phyloP scores from a whole-genome alignment of 2,888 invertebrate genomes.

The Eulithis testata region DNA sequence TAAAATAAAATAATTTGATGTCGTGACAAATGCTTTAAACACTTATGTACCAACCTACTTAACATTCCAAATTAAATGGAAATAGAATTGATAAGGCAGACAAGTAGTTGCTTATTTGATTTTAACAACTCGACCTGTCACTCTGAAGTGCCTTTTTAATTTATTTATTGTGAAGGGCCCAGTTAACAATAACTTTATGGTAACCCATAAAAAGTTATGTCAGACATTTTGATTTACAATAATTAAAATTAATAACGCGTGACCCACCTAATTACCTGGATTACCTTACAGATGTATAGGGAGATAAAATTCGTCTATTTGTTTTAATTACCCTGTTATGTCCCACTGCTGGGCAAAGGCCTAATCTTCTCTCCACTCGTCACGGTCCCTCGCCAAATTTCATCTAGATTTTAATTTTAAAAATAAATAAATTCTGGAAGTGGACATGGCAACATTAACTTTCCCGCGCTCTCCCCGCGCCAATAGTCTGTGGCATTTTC shows the following conservation, averaged over 20 bases:
- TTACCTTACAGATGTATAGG: background rate
- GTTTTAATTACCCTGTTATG: too few relatives aligned
- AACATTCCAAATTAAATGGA: background rate
- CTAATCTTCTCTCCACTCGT: too few relatives aligned
- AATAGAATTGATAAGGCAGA: background rate
- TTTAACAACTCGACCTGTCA: background rate
- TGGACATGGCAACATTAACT: slow-evolving; percentile 46
- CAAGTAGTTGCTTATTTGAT: background rate
- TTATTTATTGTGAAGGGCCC: slow-evolving; percentile 3
- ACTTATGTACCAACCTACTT: background rate
- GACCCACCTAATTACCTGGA: slow-evolving; percentile 16
- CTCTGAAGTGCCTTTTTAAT: background rate
- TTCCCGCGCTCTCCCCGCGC: slow-evolving; percentile 51
- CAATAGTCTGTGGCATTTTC: slow-evolving; percentile 60
- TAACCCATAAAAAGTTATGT: slow-evolving; percentile 9
- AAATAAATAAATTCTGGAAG: slow-evolving; percentile 12
- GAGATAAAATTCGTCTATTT: background rate
- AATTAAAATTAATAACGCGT: slow-evolving; percentile 7
- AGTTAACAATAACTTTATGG: slow-evolving; percentile 2
- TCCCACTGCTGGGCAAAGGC: too few relatives aligned
- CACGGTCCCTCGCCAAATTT: background rate
- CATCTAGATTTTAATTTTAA: slow-evolving; percentile 16
- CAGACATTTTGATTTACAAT: slow-evolving; percentile 4
- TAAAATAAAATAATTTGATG: slow-evolving; percentile 19
- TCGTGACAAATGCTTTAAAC: background rate